Conservation (phyloP, 1,140 invertebrate genomes). For the Drosophila asahinai region DNA sequence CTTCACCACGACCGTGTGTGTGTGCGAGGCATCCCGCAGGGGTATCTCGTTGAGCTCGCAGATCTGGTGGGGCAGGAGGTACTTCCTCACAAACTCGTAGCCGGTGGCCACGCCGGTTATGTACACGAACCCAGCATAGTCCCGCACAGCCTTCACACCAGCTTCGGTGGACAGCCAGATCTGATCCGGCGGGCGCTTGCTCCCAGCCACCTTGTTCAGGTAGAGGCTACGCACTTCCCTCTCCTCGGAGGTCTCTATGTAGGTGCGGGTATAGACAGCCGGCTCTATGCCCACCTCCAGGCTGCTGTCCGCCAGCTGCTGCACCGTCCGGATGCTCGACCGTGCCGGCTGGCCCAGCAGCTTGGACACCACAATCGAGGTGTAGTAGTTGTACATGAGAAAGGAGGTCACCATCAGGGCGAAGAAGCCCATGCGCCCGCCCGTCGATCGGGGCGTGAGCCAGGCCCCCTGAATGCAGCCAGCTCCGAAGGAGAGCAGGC, state of each 20-base stretch:
- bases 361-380: slow-evolving; percentile 76
- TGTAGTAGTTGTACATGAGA: slow-evolving; percentile 82
- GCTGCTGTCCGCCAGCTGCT: slow-evolving; percentile 77
- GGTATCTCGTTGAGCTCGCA: slow-evolving; percentile 76
- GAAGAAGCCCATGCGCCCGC: slow-evolving; percentile 76
- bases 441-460: slow-evolving; percentile 66
- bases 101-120: slow-evolving; percentile 65
- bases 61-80: slow-evolving; percentile 73
- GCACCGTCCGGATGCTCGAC: slow-evolving; percentile 70
- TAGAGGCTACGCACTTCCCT: slow-evolving; percentile 53
- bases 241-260: slow-evolving; percentile 50
- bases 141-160: slow-evolving; percentile 58
- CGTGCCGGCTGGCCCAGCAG: slow-evolving; percentile 65
- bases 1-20: slow-evolving; percentile 40
- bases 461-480: slow-evolving; percentile 76
- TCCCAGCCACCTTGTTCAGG: slow-evolving; percentile 55
- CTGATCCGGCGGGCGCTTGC: slow-evolving; percentile 27
- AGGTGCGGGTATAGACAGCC: slow-evolving; percentile 56
- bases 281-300: slow-evolving; percentile 71
- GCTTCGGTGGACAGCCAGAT: slow-evolving; percentile 65
- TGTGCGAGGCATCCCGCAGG: slow-evolving; percentile 51
- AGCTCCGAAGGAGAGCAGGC: slow-evolving; percentile 70
- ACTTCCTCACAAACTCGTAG: slow-evolving; percentile 62
- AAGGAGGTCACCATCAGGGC: slow-evolving; percentile 69
- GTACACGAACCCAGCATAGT: slow-evolving; percentile 69